These are phyloP conservation scores for Lateolabrax maculatus DNA, from an alignment of 2,797 vertebrate genomes.

Conservation along the genomic window DNA sequence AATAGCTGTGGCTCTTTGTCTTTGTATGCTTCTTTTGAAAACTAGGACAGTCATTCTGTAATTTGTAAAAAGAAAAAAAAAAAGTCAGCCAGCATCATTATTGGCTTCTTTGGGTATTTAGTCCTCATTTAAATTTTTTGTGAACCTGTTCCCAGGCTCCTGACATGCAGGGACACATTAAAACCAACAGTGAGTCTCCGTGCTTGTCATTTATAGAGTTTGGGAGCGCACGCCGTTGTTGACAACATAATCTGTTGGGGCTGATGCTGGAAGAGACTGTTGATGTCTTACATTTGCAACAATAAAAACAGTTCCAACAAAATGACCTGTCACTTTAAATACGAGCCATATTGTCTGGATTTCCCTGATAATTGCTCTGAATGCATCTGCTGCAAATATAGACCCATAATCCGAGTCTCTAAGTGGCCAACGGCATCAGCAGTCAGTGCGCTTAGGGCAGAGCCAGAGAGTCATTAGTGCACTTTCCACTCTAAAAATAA, in stretches of 20 bases:
- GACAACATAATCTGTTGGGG: constrained; percentile 20
- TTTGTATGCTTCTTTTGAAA: constrained; percentile 55
- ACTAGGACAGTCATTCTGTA: constrained; percentile 55
- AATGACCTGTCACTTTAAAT: constrained; percentile 50
- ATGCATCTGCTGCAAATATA: constrained; percentile 44
- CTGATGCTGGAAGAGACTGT: constrained; percentile 12
- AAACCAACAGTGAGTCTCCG: constrained; percentile 1
- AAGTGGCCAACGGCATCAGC: constrained; percentile 56
- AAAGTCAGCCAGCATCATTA: constrained; percentile 41
- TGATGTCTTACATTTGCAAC: constrained; percentile 34
- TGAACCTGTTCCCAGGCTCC: constrained; percentile 31
- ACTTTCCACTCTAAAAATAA: constrained; percentile 64
- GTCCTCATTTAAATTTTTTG: constrained; percentile 26
- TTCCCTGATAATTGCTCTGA: constrained; percentile 62
- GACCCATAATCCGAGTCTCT: constrained; percentile 43
- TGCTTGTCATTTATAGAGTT: constrained; percentile 18
- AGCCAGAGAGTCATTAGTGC: constrained; percentile 62
- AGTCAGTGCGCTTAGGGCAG: constrained; percentile 49
- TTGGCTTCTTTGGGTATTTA: constrained; percentile 35
- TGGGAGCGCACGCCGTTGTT: background rate
- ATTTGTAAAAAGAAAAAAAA: constrained; percentile 45
- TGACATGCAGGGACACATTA: constrained; percentile 30
- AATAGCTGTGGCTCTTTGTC: constrained; percentile 15
- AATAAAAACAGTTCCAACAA: constrained; percentile 41
- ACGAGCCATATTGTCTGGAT: constrained; percentile 52